phyloP scores from a whole-genome alignment of 1,140 invertebrate genomes.

The Anadara kagoshimensis region DNA sequence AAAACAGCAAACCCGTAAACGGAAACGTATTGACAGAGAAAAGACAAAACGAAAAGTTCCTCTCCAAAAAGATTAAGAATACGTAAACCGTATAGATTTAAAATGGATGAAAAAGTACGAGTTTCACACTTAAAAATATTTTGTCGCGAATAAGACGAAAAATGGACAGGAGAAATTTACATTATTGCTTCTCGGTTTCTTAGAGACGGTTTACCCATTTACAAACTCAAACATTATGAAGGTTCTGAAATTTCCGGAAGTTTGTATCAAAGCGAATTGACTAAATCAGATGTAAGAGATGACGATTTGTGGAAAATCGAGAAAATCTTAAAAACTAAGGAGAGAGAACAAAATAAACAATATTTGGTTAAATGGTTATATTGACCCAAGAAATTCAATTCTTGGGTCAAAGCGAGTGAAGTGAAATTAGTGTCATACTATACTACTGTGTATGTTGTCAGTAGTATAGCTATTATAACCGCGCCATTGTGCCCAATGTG shows the following conservation, averaged over 20 bases:
- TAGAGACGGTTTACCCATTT: no score
- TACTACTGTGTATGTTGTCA: no score
- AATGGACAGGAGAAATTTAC: conserved; percentile 7
- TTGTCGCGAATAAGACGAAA: conserved; percentile 13
- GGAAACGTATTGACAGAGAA: conserved; percentile 25
- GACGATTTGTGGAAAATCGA: conserved; percentile 34
- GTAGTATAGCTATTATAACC: no score
- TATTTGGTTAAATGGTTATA: no score
- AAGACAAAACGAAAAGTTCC: no score
- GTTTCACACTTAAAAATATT: conserved; percentile 10
- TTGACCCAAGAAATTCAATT: no score
- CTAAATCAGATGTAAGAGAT: conserved; percentile 25
- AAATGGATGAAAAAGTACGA: neutral
- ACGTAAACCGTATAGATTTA: no score
- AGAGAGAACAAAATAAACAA: no score
- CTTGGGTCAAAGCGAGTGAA: no score
- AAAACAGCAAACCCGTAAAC: neutral
- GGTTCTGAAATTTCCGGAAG: conserved; percentile 4
- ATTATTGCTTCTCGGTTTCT: neutral
- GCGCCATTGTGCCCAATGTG: no score
- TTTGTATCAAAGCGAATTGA: conserved; percentile 13
- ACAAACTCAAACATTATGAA: conserved; percentile 7
- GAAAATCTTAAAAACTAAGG: conserved; percentile 21
- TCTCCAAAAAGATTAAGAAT: no score
- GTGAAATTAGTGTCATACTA: no score